Evolutionary conservation across 2,888 invertebrate genomes (phyloP), one percentile per base, ranked within the genome.

Genomic region (Bombylius discolor): DNA sequence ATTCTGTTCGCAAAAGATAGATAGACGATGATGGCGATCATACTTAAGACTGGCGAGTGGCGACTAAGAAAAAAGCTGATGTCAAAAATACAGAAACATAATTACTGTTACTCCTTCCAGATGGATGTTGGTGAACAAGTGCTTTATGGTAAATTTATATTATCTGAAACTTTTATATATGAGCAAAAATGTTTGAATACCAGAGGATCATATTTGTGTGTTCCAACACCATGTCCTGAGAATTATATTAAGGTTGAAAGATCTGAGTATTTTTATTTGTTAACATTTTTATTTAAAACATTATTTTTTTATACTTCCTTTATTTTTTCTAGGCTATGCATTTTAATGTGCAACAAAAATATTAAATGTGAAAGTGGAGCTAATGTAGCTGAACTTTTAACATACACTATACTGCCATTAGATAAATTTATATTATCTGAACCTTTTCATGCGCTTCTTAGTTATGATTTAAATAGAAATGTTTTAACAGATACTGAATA

Each of bases 161-260:
- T n/a, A n/a, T n/a, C n/a, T n/a, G n/a, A n/a, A n/a, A n/a, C n/a
- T n/a, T n/a, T n/a, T n/a, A n/a, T n/a, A 13, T 71, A 75, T 49
- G 69, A 75, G 58, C 62, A 64, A 53, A 71, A 76, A 57, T 81
- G 81, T 62, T 75, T 81, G 63, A 81, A 81, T 62, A 74, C 72
- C 14, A 66, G 74, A 34, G 80, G 80, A 8, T 70, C 74, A 39
- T 78, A 74, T 65, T 66, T 75, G 34, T 81, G 81, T 65, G 68
- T 81, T n/a, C 73, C 77, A 52, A 73, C 76, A 45, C 75, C 78
- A 0, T 81, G 81, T 63, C 79, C 80, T 4, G 57, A 62, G 7
- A 59, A 61, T 32, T 70, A 67, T 57, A 59, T 62, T 44, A 60
- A 64, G 32, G 64, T 65, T 53, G 46, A 58, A 48, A 49, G 56